phyloP scores from a whole-genome alignment of 2,888 invertebrate species.

The Griposia aprilina region DNA sequence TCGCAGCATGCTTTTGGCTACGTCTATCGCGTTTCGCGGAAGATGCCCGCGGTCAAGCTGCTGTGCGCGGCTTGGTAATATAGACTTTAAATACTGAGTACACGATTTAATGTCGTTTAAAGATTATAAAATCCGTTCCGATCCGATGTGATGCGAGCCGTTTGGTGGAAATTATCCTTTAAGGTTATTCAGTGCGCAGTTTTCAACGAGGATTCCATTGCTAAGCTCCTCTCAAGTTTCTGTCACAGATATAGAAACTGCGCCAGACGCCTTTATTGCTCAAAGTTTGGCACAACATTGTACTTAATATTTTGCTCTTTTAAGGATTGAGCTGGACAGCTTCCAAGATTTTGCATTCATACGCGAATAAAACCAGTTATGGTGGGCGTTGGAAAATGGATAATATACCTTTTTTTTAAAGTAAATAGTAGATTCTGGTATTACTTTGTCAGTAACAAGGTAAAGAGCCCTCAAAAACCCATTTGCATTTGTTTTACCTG shows the following conservation, averaged over 20 bases:
- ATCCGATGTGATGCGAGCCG: too few species aligned
- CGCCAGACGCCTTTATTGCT: conserved; percentile 60
- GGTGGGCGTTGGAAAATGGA: conserved; percentile 26
- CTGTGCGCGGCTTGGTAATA: too few species aligned
- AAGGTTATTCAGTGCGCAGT: conserved; percentile 4
- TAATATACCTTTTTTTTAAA: not conserved
- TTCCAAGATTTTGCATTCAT: conserved; percentile 61
- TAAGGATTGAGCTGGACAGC: conserved; percentile 47
- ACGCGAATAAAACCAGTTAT: conserved; percentile 31
- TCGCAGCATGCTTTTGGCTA: too few species aligned
- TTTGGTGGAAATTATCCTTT: too few species aligned
- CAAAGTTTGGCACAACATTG: conserved; percentile 57
- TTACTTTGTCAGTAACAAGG: not conserved
- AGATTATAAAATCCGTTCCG: too few species aligned
- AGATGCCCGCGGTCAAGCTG: too few species aligned
- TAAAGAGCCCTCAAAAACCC: conserved; percentile 11
- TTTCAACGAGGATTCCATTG: conserved; percentile 39
- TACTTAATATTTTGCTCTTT: conserved; percentile 58
- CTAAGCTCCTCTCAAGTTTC: conserved; percentile 47
- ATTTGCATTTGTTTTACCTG: conserved; percentile 52
- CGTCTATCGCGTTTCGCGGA: too few species aligned
- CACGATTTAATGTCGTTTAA: too few species aligned
- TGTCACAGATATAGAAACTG: conserved; percentile 48
- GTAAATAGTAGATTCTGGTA: not conserved
- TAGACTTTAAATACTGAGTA: too few species aligned